Evolutionary conservation across 2,888 invertebrate genomes (phyloP).

Genomic region (Pocota personata): DNA sequence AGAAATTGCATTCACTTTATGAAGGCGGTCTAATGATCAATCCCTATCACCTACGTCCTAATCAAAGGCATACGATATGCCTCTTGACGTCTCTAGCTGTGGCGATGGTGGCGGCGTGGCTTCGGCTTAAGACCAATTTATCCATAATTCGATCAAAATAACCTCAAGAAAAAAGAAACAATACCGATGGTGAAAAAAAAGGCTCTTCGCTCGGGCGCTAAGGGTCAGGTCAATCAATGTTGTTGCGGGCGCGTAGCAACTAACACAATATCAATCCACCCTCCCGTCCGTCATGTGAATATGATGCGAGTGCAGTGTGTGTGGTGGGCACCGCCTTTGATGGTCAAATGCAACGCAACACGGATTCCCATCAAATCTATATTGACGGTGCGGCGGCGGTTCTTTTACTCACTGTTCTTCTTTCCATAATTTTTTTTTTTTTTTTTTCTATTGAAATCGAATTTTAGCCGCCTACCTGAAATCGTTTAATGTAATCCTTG

Average conservation of each 20-base stretch:
- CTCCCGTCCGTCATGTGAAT: constrained; percentile 44
- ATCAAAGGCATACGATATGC: constrained; percentile 38
- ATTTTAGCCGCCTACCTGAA: constrained; percentile 57
- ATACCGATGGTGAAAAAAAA: constrained; percentile 41
- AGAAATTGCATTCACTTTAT: constrained; percentile 54
- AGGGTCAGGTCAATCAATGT: constrained; percentile 71
- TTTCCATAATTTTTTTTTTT: constrained; percentile 20
- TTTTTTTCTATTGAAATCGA: constrained; percentile 55
- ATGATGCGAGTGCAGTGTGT: constrained; percentile 42
- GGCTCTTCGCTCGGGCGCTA: constrained; percentile 62
- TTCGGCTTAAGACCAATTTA: constrained; percentile 49
- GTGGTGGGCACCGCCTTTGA: constrained; percentile 69
- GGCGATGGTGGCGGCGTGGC: constrained; percentile 6
- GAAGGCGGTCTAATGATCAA: constrained; percentile 51
- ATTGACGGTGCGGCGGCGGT: constrained; percentile 53
- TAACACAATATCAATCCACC: constrained; percentile 59
- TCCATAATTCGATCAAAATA: constrained; percentile 72
- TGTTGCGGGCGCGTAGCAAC: constrained; percentile 66
- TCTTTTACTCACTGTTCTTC: constrained; percentile 66
- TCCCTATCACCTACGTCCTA: constrained; percentile 50
- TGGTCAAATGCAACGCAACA: constrained; percentile 63
- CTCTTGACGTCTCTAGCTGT: constrained; percentile 12
- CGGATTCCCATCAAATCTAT: constrained; percentile 63
- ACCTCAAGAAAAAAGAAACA: constrained; percentile 43
- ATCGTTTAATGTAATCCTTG: constrained; percentile 69